These are phyloP conservation scores for Morelia viridis DNA, from an alignment of 2,797 vertebrate species.

Conservation along the genomic window DNA sequence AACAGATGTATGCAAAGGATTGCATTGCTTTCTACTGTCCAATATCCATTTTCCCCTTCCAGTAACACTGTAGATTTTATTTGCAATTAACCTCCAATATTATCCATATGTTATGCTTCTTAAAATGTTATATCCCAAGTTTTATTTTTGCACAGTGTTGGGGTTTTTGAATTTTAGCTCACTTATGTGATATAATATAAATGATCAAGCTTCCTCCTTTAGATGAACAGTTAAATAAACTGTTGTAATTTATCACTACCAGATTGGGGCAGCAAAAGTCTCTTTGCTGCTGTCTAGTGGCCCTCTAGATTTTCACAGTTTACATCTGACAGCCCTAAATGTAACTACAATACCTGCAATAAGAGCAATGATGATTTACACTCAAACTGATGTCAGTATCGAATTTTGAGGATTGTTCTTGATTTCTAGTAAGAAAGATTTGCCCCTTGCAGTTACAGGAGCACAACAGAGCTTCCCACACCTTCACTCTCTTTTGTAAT, in stretches of 20 bases:
- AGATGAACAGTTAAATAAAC: background rate
- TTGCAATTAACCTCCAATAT: background rate
- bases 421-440: background rate
- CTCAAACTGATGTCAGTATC: background rate
- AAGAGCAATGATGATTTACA: background rate
- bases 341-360: background rate
- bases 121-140: background rate
- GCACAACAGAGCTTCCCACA: background rate
- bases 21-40: slow-evolving; percentile 62
- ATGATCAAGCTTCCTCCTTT: background rate
- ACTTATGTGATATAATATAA: background rate
- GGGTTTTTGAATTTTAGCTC: background rate
- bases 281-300: background rate
- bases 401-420: background rate
- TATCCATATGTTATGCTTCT: background rate
- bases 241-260: background rate
- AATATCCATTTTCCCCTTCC: slow-evolving; percentile 35
- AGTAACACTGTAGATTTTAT: background rate
- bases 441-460: background rate
- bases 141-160: background rate
- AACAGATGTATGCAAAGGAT: slow-evolving; percentile 67
- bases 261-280: background rate
- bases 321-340: background rate
- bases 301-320: background rate
- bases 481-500: background rate